phyloP scores from a whole-genome alignment of 2,113 vertebrate species.

The Aspidoscelis tigris region DNA sequence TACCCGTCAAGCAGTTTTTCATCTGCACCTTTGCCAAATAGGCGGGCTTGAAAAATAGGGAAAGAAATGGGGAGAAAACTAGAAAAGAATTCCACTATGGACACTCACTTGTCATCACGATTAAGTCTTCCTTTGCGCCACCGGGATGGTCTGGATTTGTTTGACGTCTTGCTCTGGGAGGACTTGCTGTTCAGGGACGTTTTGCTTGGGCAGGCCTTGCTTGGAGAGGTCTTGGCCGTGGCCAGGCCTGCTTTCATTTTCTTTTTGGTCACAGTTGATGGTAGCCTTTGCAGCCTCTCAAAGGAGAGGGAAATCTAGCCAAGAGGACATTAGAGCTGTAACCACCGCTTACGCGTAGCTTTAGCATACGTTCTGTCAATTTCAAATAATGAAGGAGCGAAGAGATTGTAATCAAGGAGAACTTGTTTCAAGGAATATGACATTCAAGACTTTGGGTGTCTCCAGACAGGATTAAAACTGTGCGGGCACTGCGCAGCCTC shows the following conservation, averaged over 20 bases:
- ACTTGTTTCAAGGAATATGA: not conserved
- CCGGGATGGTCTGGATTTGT: rapidly evolving
- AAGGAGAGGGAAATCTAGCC: slow-evolving; percentile 19
- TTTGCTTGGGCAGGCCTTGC: not conserved
- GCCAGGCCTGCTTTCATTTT: not conserved
- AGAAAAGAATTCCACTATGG: no score
- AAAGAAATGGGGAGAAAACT: not conserved
- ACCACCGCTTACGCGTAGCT: not conserved
- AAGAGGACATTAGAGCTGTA: not conserved
- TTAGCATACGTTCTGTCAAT: rapidly evolving
- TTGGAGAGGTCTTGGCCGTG: rapidly evolving
- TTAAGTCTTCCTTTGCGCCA: not conserved
- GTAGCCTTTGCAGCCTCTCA: not conserved
- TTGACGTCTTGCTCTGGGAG: not conserved
- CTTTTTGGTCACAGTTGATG: not conserved
- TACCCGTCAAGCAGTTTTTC: not conserved
- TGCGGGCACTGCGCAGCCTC: no score
- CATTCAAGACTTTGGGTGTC: not conserved
- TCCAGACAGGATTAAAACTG: no score
- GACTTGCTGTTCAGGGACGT: no score
- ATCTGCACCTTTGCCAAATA: not conserved
- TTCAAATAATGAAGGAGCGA: not conserved
- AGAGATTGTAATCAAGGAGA: not conserved
- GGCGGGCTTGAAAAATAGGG: not conserved
- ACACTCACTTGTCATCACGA: not conserved